Conservation (phyloP, 2,113 vertebrate species). For the Labeo catla region DNA sequence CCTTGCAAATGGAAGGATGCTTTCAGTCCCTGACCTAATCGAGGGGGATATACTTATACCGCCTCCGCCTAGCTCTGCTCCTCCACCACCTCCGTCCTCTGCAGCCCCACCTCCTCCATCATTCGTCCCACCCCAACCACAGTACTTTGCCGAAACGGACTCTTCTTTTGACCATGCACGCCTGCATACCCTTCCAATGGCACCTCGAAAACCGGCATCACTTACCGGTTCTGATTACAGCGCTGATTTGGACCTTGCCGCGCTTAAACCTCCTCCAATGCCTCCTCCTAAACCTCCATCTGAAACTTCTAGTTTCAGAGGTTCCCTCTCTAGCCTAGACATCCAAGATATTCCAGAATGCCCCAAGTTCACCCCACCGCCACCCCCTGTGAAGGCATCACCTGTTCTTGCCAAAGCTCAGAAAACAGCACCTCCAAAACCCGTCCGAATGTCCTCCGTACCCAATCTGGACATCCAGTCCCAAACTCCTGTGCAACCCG, state of each 20-base stretch:
- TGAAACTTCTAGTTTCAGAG: conserved; percentile 63
- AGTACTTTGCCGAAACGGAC: conserved; percentile 60
- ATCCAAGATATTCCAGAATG: conserved; percentile 54
- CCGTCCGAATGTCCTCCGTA: conserved; percentile 72
- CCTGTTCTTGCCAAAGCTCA: conserved; percentile 71
- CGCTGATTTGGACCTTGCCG: conserved; percentile 60
- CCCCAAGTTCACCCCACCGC: conserved; percentile 70
- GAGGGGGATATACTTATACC: conserved; percentile 80
- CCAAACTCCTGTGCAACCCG: conserved; percentile 59
- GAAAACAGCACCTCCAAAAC: conserved; percentile 75
- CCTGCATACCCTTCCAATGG: conserved; percentile 70
- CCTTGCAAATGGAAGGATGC: conserved; percentile 74
- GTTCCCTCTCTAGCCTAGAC: conserved; percentile 66
- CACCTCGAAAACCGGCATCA: conserved; percentile 66
- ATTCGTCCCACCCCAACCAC: conserved; percentile 59
- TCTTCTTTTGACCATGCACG: conserved; percentile 24
- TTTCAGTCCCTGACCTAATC: conserved; percentile 64
- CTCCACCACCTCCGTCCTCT: conserved; percentile 74
- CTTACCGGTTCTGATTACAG: not conserved
- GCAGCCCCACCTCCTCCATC: conserved; percentile 76
- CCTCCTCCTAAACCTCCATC: conserved; percentile 72
- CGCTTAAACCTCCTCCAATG: conserved; percentile 71
- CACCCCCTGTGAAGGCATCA: conserved; percentile 72
- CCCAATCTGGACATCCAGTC: conserved; percentile 59
- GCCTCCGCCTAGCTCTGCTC: conserved; percentile 72